Evolutionary conservation across 2,888 invertebrate genomes (phyloP), one percentile per base, ranked within the genome.

Genomic region (Philereme vetulata): DNA sequence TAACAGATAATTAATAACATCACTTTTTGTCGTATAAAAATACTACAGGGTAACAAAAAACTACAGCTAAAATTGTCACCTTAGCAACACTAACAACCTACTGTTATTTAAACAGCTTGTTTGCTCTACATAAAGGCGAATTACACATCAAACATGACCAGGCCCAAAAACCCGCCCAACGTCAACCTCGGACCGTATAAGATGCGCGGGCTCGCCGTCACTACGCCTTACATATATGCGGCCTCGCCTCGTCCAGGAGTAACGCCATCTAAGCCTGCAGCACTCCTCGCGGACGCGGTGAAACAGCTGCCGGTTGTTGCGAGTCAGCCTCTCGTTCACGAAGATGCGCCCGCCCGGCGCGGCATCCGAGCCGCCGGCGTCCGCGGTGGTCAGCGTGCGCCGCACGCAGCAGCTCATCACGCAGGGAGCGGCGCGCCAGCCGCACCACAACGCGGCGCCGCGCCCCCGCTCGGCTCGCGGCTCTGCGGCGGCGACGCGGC

Each of bases 261-360:
- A 44, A 35, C 44, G 21, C 21, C 21, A 21, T 21, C 21, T 21
- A 21, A 21, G 21, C 21, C n/a, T n/a, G n/a, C 21, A 1, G 1
- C 21, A n/a, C 21, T 21, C 49, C 10, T 55, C 52, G 4, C 55
- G 54, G 3, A 47, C 47, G 4, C 33, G 5, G 21, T 45, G 46
- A 43, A 59, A 60, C 32, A 60, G 46, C 38, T 54, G 53, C 4
- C 60, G 10, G 48, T 60, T 60, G 0, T 45, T 32, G 7, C 44
- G 47, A 2, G 60, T 64, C 4, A 64, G 38, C 21, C 51, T 42
- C 34, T 51, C 51, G 10, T 51, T 43, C 7, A 51, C 0, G 10
- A 10, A 51, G 3, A 51, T 43, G 4, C 51, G 42, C 7, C 3
- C 33, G 10, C n/a, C 9, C 9, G 33, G 35, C 47, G 9, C 33